Evolutionary conservation across 2,888 invertebrate species (phyloP), one percentile per base, ranked within the genome.

Genomic region (Nomada goodeniana): DNA sequence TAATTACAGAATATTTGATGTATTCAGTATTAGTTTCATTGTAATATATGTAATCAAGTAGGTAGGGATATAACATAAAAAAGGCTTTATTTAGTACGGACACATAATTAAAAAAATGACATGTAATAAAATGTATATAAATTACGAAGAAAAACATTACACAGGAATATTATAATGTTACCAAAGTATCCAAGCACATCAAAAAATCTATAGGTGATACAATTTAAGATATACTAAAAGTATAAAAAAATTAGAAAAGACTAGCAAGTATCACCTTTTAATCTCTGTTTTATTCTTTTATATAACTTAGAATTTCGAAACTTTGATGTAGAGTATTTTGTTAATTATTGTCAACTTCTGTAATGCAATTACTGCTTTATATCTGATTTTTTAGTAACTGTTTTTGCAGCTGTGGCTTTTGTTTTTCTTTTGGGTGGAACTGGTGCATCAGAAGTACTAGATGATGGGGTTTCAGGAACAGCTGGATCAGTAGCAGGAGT

Each of bases 391-490:
- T 87, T 87, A 64, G 65, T 86, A 44, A 82, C 76, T 67, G 85
- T 79, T 11, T 83, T 80, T 76, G 88, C 83, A 20, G 85, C 74
- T 61, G 86, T 81, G 2, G 83, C 4, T 86, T 93, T 93, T 11
- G 82, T 69, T 87, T 93, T 93, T 80, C 93, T 86, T 57, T 93
- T 93, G 1, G 93, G 95, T 4, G 95, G 95, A 71, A 95, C 94
- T 42, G 95, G 94, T 55, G 85, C 82, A 26, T 91, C 91, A 15
- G 91, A 80, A 64, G 85, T 84, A 75, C 92, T 94, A 20, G 93
- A 91, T 23, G 94, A 94, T 23, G 95, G 95, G 65, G 95, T 95
- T 81, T 95, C 95, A 60, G 94, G 94, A 59, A 94, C 93, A 47
- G 94, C 92, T 84, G 93, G 92, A 57, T 94, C 94, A 47, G 94